Evolutionary conservation across 2,113 vertebrate genomes (phyloP), one percentile per base, ranked within the genome.

Genomic region (Prochilodus magdalenae): DNA sequence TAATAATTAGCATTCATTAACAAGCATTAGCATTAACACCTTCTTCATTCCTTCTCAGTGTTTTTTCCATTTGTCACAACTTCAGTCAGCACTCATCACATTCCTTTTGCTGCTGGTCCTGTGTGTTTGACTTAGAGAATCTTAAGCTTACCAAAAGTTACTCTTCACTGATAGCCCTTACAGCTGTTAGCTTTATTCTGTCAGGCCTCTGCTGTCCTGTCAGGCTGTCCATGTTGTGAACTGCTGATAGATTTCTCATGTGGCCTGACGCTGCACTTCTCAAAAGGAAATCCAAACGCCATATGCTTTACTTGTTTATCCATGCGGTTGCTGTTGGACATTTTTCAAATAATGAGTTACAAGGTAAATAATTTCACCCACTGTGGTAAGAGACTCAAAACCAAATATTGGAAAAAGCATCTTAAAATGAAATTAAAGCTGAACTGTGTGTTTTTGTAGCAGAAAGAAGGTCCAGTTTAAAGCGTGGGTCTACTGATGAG

Each of bases 171-270:
- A 59, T 73, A 82, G 63, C 20, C 60, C 44, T 65, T 80, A 65
- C 80, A 86, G 83, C 80, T 86, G 81, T 77, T 86, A 51, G 73
- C 36, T 70, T 76, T 62, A 76, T 86, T 83, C 70, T 29, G 10
- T 82, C 66, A 67, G 51, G 26, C 29, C 5, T 0, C 49, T 27
- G 24, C n/a, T 75, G 30, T 60, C 62, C 67, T 70, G 53, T 67
- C 78, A 69, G 78, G 72, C 53, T 87, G 47, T 53, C 44, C 75
- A 60, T 66, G 65, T 76, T n/a, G 40, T 80, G 53, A 73, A 55
- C 24, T 49, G 36, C 67, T 83, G 81, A 86, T 71, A 27, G 73
- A 51, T 83, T 81, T 47, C 63, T 76, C 85, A 86, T 65, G 73
- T 86, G 81, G 73, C 59, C 74, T 24, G 11, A 77, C 49, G 24